These are phyloP conservation scores for Catocala nupta DNA, from an alignment of 2,888 invertebrate species.

Conservation along the genomic window DNA sequence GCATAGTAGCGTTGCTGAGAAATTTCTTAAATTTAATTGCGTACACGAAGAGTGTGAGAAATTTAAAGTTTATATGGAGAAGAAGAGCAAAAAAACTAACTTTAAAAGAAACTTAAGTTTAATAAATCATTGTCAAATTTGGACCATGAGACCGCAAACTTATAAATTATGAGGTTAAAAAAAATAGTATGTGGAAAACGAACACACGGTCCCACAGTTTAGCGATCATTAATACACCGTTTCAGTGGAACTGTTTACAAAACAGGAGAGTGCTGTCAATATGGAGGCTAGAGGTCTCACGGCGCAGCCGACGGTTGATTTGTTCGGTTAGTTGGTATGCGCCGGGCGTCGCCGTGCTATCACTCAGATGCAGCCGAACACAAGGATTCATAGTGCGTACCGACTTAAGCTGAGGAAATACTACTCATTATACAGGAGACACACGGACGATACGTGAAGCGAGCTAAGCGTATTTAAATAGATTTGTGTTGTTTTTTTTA, in stretches of 20 bases:
- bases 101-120: no score
- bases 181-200: no score
- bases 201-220: neutral
- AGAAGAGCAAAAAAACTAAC: no score
- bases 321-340: constrained; percentile 63
- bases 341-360: constrained; percentile 38
- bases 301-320: constrained; percentile 53
- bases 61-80: no score
- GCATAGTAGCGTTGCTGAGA: no score
- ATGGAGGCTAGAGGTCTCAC: constrained; percentile 30
- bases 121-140: no score
- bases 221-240: neutral
- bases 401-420: constrained; percentile 58
- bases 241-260: constrained; percentile 7
- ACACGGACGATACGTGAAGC: constrained; percentile 28
- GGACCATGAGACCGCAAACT: no score
- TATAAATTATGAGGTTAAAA: no score
- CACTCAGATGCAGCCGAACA: constrained; percentile 59
- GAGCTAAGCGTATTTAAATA: neutral
- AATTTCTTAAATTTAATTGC: no score
- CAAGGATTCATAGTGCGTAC: constrained; percentile 62
- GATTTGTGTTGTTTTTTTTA: neutral
- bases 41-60: no score
- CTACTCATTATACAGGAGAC: constrained; percentile 57
- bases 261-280: constrained; percentile 8